These are phyloP conservation scores for Nemapogon koenigi DNA, from an alignment of 2,888 invertebrate genomes.

Conservation along the genomic window DNA sequence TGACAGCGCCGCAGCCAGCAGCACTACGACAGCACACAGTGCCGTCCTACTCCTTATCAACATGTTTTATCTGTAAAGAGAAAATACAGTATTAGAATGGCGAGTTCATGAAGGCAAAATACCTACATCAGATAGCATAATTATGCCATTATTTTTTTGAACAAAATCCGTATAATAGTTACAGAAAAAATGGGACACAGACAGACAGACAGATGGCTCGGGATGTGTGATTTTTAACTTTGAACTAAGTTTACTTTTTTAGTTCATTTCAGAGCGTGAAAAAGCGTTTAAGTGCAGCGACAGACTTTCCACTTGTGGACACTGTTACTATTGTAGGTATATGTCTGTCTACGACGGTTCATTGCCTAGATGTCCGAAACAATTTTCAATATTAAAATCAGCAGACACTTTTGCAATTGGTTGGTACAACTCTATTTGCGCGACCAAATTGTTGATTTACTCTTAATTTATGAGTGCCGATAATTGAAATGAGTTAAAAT, in stretches of 20 bases:
- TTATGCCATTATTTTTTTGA: background rate
- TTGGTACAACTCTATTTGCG: background rate
- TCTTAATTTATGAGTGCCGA: constrained; percentile 6
- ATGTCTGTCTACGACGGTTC: too few species aligned
- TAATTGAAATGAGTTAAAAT: constrained; percentile 7
- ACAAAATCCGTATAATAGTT: too few species aligned
- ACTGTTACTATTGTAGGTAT: too few species aligned
- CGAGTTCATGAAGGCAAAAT: background rate
- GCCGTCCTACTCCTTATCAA: constrained; percentile 77
- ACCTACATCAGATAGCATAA: background rate
- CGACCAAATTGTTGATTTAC: constrained; percentile 5
- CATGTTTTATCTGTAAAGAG: constrained; percentile 76
- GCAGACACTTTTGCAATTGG: background rate
- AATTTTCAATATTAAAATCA: background rate
- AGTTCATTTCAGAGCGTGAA: too few species aligned
- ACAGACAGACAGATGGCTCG: too few species aligned
- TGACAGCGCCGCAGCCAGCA: constrained; percentile 63
- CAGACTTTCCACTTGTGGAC: too few species aligned
- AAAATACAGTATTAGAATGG: too few species aligned
- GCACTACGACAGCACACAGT: constrained; percentile 70
- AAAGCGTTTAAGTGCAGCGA: too few species aligned
- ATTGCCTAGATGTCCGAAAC: too few species aligned
- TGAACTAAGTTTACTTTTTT: too few species aligned
- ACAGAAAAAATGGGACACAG: too few species aligned
- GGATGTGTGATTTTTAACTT: too few species aligned